Conservation (phyloP, 2,888 invertebrate species). For the Holacanthella duospinosa region DNA sequence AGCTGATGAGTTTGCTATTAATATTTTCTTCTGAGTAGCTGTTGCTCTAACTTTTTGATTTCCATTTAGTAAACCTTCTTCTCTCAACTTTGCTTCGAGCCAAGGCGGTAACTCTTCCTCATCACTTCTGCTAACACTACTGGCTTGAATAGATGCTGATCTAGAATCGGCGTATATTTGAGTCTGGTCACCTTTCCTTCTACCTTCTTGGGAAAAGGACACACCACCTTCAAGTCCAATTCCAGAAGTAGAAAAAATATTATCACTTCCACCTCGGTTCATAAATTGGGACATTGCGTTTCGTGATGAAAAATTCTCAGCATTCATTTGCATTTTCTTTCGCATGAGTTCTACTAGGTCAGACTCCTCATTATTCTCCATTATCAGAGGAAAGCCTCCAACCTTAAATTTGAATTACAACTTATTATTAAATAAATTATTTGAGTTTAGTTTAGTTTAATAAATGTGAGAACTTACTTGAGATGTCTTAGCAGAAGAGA, state of each 20-base stretch:
- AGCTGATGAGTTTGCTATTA: constrained; percentile 15
- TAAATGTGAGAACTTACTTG: background rate
- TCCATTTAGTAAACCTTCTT: constrained; percentile 8
- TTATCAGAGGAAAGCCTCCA: background rate
- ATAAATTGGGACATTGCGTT: background rate
- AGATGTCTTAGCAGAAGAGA: background rate
- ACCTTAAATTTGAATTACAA: background rate
- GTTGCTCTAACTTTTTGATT: constrained; percentile 1
- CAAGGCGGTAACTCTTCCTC: constrained; percentile 6
- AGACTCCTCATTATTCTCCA: background rate
- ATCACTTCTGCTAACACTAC: constrained; percentile 10
- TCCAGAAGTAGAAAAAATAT: background rate
- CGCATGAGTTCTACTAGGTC: background rate
- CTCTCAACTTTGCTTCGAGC: constrained; percentile 4
- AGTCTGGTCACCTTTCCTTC: background rate
- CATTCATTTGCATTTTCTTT: constrained; percentile 1
- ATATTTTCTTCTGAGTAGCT: background rate
- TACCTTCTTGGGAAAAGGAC: background rate
- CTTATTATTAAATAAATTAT: background rate
- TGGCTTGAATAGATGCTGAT: constrained; percentile 16
- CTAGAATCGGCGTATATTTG: constrained; percentile 22
- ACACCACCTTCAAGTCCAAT: background rate
- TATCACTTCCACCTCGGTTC: background rate
- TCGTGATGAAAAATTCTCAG: background rate
- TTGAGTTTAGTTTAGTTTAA: background rate